Evolutionary conservation across 2,888 invertebrate species (phyloP).

Genomic region (Physocephala rufipes): DNA sequence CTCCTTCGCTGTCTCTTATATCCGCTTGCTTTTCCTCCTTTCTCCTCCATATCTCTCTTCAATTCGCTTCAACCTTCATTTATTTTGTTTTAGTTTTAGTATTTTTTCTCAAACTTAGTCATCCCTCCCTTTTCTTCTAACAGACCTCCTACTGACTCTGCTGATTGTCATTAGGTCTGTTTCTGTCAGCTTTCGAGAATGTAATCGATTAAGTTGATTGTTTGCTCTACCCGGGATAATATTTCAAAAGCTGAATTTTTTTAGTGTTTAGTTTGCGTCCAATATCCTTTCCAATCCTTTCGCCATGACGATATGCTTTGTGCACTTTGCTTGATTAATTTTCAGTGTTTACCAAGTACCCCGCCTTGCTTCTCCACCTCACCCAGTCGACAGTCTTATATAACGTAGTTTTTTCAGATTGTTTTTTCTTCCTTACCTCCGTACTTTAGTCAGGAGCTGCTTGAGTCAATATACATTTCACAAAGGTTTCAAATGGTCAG

Average conservation of each 20-base stretch:
- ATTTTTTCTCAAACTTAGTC: too few species aligned
- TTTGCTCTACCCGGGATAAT: slow-evolving; percentile 38
- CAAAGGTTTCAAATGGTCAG: slow-evolving; percentile 16
- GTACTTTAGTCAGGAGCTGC: not conserved
- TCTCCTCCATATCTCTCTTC: too few species aligned
- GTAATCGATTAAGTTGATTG: slow-evolving; percentile 45
- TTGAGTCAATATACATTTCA: not conserved
- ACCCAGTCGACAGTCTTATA: not conserved
- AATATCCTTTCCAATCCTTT: slow-evolving; percentile 28
- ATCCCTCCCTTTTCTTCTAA: not conserved
- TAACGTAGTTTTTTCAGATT: not conserved
- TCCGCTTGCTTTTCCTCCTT: not conserved
- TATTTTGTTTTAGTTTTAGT: too few species aligned
- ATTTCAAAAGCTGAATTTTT: slow-evolving; percentile 22
- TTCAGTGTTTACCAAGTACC: slow-evolving; percentile 45
- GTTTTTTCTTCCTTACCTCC: slow-evolving; percentile 6
- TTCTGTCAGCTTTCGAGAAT: slow-evolving; percentile 41
- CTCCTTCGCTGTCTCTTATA: not conserved
- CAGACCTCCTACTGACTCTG: not conserved
- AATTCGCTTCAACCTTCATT: too few species aligned
- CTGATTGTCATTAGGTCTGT: slow-evolving; percentile 15
- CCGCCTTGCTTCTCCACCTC: slow-evolving; percentile 13
- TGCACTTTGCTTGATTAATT: slow-evolving; percentile 50
- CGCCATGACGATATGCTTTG: slow-evolving; percentile 31
- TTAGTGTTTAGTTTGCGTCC: slow-evolving; percentile 1